phyloP scores from a whole-genome alignment of 2,888 invertebrate species.

The Microctonus brassicae region DNA sequence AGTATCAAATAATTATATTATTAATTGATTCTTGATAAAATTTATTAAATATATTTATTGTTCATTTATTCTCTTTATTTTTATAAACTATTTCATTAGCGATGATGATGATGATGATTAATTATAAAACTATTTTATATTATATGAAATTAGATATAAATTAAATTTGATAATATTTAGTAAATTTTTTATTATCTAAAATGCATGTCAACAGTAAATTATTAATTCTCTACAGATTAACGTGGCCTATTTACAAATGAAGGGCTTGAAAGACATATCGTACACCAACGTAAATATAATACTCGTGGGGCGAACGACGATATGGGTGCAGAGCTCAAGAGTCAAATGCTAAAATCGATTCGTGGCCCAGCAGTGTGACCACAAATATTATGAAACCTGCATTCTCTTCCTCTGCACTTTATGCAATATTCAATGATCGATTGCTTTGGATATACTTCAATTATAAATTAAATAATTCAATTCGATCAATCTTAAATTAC shows the following conservation, averaged over 20 bases:
- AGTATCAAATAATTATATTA: too few relatives aligned
- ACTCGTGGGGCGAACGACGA: not conserved
- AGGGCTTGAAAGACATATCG: not conserved
- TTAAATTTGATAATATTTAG: too few relatives aligned
- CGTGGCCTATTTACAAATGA: slow-evolving; percentile 21
- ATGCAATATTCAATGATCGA: not conserved
- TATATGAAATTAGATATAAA: too few relatives aligned
- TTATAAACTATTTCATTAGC: too few relatives aligned
- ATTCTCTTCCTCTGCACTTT: not conserved
- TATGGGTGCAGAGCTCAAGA: not conserved
- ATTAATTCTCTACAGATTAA: slow-evolving; percentile 7
- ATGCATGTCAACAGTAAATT: not conserved
- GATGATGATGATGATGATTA: too few relatives aligned
- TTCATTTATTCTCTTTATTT: too few relatives aligned
- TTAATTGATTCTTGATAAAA: too few relatives aligned
- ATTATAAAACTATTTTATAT: too few relatives aligned
- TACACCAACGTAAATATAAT: not conserved
- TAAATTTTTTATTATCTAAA: slow-evolving; percentile 1
- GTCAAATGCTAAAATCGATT: not conserved
- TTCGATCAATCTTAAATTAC: slow-evolving; percentile 26
- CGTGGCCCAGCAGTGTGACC: slow-evolving; percentile 16
- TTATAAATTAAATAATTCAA: slow-evolving; percentile 34
- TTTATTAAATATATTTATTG: too few relatives aligned
- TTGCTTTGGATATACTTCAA: slow-evolving; percentile 17
- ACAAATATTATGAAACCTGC: slow-evolving; percentile 3